Evolutionary conservation across 2,888 invertebrate genomes (phyloP).

Genomic region (Nephrotoma flavescens): DNA sequence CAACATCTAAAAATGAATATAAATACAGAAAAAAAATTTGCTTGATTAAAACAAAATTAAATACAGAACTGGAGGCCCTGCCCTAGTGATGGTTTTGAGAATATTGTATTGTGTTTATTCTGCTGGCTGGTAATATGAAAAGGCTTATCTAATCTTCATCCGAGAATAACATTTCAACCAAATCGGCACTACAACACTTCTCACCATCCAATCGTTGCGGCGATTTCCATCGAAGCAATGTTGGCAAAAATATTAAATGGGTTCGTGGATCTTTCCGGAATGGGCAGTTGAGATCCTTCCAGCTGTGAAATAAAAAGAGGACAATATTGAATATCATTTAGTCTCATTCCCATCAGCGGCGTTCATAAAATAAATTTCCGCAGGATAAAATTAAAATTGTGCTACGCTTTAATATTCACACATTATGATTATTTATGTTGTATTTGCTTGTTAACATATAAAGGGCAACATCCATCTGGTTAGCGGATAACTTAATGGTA

Average conservation of each 20-base stretch:
- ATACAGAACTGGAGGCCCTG: background rate
- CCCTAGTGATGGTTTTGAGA: background rate
- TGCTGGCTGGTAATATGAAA: background rate
- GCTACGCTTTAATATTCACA: too few species aligned
- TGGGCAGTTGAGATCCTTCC: slow-evolving; percentile 69
- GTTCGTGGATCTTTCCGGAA: slow-evolving; percentile 64
- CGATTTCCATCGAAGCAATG: slow-evolving; percentile 62
- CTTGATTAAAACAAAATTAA: background rate
- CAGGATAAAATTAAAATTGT: too few species aligned
- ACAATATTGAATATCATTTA: background rate
- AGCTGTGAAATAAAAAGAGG: slow-evolving; percentile 38
- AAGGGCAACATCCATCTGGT: too few species aligned
- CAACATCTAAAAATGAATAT: background rate
- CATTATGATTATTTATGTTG: too few species aligned
- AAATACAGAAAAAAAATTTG: background rate
- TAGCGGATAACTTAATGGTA: too few species aligned
- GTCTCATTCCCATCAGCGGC: background rate
- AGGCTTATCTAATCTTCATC: slow-evolving; percentile 41
- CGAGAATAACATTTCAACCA: slow-evolving; percentile 66
- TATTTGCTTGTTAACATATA: too few species aligned
- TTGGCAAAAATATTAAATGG: slow-evolving; percentile 65
- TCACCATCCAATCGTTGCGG: slow-evolving; percentile 66
- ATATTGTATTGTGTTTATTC: background rate
- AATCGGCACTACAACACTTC: slow-evolving; percentile 55
- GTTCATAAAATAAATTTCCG: background rate